A percentile compares a stretch with the other conserved stretches of the same genome.
phyloP scores from a whole-genome alignment of 1,140 invertebrate genomes.

The Rhyzopertha dominica region DNA sequence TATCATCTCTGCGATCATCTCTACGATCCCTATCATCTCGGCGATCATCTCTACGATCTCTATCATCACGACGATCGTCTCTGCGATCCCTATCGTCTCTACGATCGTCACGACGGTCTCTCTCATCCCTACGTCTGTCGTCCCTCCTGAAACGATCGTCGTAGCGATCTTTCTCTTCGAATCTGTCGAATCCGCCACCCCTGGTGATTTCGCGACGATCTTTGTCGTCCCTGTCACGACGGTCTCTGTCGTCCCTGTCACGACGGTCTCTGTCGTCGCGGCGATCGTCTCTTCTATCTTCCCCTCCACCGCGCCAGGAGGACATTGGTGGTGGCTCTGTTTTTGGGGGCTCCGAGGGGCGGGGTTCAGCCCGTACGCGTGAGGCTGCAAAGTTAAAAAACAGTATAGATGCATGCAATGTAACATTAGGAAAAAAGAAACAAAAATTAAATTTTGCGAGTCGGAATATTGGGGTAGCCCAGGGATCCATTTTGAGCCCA shows the following conservation, averaged over 20 bases:
- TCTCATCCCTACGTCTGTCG: neutral
- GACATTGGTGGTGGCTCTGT: too few relatives aligned
- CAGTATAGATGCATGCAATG: neutral
- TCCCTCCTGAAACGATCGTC: conserved; percentile 9
- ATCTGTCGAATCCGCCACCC: conserved; percentile 9
- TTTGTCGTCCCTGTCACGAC: conserved; percentile 5
- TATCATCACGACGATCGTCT: conserved; percentile 4
- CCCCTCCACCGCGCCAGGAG: neutral
- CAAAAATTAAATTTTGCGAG: too few relatives aligned
- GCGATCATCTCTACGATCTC: conserved; percentile 9
- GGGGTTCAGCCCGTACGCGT: neutral
- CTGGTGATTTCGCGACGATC: conserved; percentile 12
- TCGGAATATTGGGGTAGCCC: too few relatives aligned
- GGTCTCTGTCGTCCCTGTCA: conserved; percentile 7
- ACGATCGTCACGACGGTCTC: neutral
- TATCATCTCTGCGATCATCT: conserved; percentile 9
- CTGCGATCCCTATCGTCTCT: conserved; percentile 10
- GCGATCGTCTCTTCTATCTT: conserved; percentile 16
- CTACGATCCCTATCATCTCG: neutral
- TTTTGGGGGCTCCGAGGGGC: neutral
- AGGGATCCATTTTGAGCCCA: too few relatives aligned
- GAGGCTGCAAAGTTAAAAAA: neutral
- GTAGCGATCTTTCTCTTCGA: conserved; percentile 9
- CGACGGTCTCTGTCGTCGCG: conserved; percentile 14
- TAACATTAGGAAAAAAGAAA: too few relatives aligned